phyloP scores from a whole-genome alignment of 2,797 vertebrate genomes.

The Cyprinella venusta region DNA sequence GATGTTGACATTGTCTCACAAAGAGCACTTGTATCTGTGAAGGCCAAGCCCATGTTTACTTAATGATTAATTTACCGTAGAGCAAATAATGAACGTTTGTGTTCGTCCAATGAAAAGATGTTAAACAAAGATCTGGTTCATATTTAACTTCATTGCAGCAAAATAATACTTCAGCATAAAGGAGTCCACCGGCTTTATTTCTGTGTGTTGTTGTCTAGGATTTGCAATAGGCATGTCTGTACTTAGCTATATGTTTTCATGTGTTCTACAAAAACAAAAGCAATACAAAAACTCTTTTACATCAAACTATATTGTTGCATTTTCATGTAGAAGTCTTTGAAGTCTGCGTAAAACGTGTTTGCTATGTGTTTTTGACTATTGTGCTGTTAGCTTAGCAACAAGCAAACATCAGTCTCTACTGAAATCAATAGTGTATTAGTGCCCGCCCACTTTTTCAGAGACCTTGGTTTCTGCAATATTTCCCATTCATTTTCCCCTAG shows the following conservation, averaged over 20 bases:
- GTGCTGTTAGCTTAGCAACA: not conserved
- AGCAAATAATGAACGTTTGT: constrained; percentile 68
- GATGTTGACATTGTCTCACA: constrained; percentile 76
- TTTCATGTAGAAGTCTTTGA: not conserved
- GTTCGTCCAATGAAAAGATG: constrained; percentile 57
- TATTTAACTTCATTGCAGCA: constrained; percentile 60
- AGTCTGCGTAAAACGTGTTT: not conserved
- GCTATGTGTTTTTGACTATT: not conserved
- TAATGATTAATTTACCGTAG: constrained; percentile 73
- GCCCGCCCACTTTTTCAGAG: not conserved
- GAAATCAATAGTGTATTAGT: not conserved
- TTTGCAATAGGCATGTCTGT: constrained; percentile 5
- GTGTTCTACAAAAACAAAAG: not conserved
- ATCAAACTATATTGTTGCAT: not conserved
- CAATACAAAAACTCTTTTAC: not conserved
- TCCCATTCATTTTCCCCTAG: not conserved
- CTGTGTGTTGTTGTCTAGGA: constrained; percentile 10
- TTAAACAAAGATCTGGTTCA: constrained; percentile 63
- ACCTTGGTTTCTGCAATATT: not conserved
- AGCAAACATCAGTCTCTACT: not conserved
- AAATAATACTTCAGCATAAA: constrained; percentile 52
- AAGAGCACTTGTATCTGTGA: constrained; percentile 71
- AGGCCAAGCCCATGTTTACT: constrained; percentile 66
- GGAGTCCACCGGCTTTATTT: constrained; percentile 48
- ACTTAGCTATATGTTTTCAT: not conserved